phyloP scores from a whole-genome alignment of 2,888 invertebrate genomes.

The Apeira syringaria region DNA sequence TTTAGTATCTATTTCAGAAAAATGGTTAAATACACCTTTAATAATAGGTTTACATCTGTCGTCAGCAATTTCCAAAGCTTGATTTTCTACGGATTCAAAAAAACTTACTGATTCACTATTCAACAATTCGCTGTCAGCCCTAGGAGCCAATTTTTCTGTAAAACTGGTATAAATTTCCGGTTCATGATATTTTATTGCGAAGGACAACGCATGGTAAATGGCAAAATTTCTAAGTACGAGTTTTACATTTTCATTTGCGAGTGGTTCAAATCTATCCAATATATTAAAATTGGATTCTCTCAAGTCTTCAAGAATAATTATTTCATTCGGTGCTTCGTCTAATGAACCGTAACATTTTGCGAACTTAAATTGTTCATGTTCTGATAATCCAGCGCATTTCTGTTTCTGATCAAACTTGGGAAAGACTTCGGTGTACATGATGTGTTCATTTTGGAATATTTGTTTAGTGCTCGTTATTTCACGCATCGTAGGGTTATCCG shows the following conservation, averaged over 20 bases:
- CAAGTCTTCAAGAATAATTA: not conserved
- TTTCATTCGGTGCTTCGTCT: not conserved
- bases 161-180: not conserved
- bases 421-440: constrained; percentile 42
- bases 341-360: not conserved
- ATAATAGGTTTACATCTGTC: constrained; percentile 15
- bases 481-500: constrained; percentile 27
- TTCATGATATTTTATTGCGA: not conserved
- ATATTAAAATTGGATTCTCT: not conserved
- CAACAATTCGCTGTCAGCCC: constrained; percentile 3
- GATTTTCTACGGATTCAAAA: not conserved
- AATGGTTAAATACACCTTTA: constrained; percentile 6
- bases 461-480: constrained; percentile 12
- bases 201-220: not conserved
- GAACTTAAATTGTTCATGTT: constrained; percentile 22
- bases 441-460: constrained; percentile 42
- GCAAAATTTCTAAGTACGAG: not conserved
- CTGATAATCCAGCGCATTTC: constrained; percentile 29
- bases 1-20: not conserved
- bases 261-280: not conserved
- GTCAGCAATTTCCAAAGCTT: not conserved
- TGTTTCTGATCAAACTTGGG: constrained; percentile 41
- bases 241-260: not conserved
- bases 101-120: constrained; percentile 4
- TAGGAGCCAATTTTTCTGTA: not conserved